Base-by-base conservation (phyloP, 2,113 vertebrate species). In the Numida meleagris region DNA sequence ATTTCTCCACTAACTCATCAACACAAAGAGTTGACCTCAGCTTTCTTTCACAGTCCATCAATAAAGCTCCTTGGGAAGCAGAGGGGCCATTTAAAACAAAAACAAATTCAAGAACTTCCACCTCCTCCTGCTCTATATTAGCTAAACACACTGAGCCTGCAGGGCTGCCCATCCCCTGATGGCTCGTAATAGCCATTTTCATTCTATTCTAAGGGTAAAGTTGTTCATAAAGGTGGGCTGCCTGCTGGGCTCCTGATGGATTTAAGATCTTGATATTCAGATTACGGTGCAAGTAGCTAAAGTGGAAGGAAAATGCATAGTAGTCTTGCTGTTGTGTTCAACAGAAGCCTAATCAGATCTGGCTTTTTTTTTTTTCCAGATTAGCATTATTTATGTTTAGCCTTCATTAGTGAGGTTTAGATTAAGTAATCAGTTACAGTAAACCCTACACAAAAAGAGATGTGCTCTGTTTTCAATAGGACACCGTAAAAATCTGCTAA, bases 381-480 rank as follows among this genome's bases (percentile, higher is more conserved):
- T 93, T 93, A 95, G 14, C 20, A 48, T 90, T 91, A 86, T 95
- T 96, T 96, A 87, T 87, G 88, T 90, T 93, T 85, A 95, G 65
- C 89, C 88, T 96, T 96, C 91, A 84, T 89, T 96, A 96, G 23
- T 0, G 0, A 16, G 71, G 74, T 76, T 96, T 63, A 76, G 85
- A 58, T 45, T 33, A 66, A 87, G 38, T n/a, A 89, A 43, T 45
- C 3, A 1, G 81, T 82, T 90, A 78, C 73, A 61, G 81, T 36
- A 90, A 94, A 86, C 61, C 61, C 51, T 61, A 31, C 19, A 65
- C 51, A 86, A 88, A 86, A 33, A 6, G 2, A 25, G 34, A 51
- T 0, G 0, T 48, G 33, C 10, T 86, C 82, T 70, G 31, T 70
- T 70, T 93, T 29, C 55, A 89, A 75, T 71, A 40, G 18, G 16